Evolutionary conservation across 2,888 invertebrate species (phyloP), one percentile per base, ranked within the genome.

Genomic region (Melieria crassipennis): DNA sequence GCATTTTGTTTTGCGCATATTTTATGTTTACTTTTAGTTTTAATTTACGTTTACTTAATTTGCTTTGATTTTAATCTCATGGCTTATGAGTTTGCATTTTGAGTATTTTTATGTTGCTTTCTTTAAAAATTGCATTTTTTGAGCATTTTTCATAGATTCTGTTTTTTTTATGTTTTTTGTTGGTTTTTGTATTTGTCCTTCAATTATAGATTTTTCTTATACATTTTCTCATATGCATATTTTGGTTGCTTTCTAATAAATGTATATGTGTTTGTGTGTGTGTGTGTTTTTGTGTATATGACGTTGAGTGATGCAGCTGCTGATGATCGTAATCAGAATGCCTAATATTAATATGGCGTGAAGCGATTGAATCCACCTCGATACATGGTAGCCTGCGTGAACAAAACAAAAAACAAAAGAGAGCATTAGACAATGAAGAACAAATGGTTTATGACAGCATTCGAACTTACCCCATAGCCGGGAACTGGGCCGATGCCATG

Each of bases 401-500:
- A 62, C 9, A 13, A 74, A 77, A 75, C 71, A 71, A 42, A 63
- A 47, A 72, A 71, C 30, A 63, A 47, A 72, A 42, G 42, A 30
- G 30, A 30, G 1, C 30, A 30, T 30, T 30, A 30, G 30, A 30
- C 30, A 30, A 30, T 30, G 2, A 30, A 30, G 3, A 30, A 30
- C 30, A 30, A 30, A 30, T 30, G 2, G 30, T 30, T 30, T 30
- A 30, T 30, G 30, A 2, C 30, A 30, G 2, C 30, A 1, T 30
- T 30, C 30, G 4, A 52, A 82, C 91, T 92, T 91, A 98, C 97
- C 91, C 97, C 97, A 88, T 98, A 98, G 85, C 97, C 97, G 79
- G 98, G 94, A 83, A 98, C 94, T 81, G 98, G 98, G 85, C 98
- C 98, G 87, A 98, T 97, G 78, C 96, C 93, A 89, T 97, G 97